Percentiles rank a stretch among this genome's conserved stretches.
These are phyloP conservation scores for Bujurquina vittata DNA, from an alignment of 2,113 vertebrate genomes.

Conservation along the genomic window DNA sequence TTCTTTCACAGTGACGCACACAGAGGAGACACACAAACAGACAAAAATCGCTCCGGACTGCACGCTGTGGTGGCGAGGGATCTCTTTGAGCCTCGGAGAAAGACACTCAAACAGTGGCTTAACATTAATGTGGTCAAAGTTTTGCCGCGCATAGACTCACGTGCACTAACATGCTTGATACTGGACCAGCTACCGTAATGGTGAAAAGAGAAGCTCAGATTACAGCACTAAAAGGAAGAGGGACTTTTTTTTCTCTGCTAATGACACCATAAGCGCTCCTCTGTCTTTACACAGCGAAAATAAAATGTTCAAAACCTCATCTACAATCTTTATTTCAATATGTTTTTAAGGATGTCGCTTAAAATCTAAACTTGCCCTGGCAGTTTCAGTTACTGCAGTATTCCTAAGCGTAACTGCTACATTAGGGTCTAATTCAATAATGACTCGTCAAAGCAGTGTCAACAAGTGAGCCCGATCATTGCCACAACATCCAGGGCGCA, in stretches of 20 bases:
- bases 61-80: background rate
- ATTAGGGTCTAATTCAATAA: background rate
- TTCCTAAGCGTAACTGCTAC: background rate
- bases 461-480: slow-evolving; percentile 67
- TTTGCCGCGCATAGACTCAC: background rate
- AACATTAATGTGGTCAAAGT: background rate
- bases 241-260: background rate
- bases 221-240: background rate
- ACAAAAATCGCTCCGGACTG: background rate
- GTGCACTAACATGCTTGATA: background rate
- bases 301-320: background rate
- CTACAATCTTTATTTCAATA: background rate
- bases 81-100: background rate
- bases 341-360: background rate
- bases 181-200: background rate
- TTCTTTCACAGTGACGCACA: background rate
- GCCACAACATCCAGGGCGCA: slow-evolving; percentile 42
- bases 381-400: background rate
- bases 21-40: background rate
- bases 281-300: background rate
- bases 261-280: background rate
- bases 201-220: background rate
- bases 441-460: slow-evolving; percentile 25
- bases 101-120: too few species aligned
- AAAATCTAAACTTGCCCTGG: background rate